These are phyloP conservation scores for Phaedon cochleariae DNA, from an alignment of 2,888 invertebrate species.

Conservation along the genomic window DNA sequence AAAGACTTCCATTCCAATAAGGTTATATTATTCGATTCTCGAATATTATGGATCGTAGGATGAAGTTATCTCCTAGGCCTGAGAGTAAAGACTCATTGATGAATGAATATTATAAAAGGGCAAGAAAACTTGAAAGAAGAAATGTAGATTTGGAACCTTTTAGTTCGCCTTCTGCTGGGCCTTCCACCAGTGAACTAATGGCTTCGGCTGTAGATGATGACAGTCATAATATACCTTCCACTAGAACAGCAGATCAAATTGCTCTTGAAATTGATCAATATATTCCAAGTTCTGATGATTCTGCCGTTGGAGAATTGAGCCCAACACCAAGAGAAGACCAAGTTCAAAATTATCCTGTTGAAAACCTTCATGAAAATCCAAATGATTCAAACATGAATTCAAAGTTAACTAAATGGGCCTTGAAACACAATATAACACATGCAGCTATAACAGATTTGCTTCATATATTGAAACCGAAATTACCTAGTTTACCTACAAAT, in stretches of 20 bases:
- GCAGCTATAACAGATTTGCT: background rate
- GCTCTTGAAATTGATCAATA: background rate
- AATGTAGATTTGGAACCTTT: background rate
- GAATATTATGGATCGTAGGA: too few species aligned
- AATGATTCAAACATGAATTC: background rate
- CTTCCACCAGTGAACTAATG: background rate
- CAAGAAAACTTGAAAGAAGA: background rate
- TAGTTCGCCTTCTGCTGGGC: background rate
- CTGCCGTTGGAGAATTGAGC: background rate
- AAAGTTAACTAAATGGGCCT: background rate
- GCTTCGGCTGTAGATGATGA: background rate
- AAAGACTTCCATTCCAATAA: too few species aligned
- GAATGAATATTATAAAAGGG: background rate
- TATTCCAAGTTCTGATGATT: background rate
- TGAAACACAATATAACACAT: background rate
- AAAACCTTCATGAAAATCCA: slow-evolving; percentile 1
- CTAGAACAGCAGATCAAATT: background rate
- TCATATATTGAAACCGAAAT: slow-evolving; percentile 6
- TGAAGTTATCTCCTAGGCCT: too few species aligned
- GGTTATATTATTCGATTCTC: too few species aligned
- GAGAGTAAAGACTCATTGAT: too few species aligned
- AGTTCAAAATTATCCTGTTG: background rate
- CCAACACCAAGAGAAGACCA: background rate
- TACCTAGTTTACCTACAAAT: slow-evolving; percentile 6
- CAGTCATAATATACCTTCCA: background rate